phyloP scores from a whole-genome alignment of 2,888 invertebrate genomes.

The Amphipyra berbera region DNA sequence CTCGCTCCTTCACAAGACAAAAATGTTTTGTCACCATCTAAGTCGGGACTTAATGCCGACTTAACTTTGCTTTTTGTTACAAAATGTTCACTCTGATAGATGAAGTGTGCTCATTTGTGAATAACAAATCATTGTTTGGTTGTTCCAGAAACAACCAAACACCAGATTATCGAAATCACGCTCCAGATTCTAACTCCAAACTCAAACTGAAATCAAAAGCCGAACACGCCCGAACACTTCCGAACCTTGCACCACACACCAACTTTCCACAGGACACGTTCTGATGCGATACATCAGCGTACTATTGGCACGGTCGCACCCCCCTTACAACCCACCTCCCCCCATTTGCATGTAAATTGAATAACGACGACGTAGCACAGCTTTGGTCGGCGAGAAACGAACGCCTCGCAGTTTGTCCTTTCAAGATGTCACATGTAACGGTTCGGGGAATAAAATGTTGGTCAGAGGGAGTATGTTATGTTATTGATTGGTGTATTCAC shows the following conservation, averaged over 20 bases:
- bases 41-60: too few species aligned
- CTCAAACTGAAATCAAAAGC: constrained; percentile 39
- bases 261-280: constrained; percentile 77
- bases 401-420: constrained; percentile 74
- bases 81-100: neutral
- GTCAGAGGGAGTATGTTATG: constrained; percentile 24
- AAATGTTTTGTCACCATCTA: too few species aligned
- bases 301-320: constrained; percentile 81
- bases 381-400: constrained; percentile 73
- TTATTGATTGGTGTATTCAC: constrained; percentile 12
- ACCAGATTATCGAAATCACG: too few species aligned
- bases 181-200: constrained; percentile 17
- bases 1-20: too few species aligned
- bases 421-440: constrained; percentile 72
- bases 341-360: constrained; percentile 90
- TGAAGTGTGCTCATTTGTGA: neutral
- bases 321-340: constrained; percentile 54
- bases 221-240: constrained; percentile 24
- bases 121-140: too few species aligned
- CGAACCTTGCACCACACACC: constrained; percentile 47
- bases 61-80: too few species aligned
- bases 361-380: constrained; percentile 85
- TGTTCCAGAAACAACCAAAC: too few species aligned
- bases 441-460: constrained; percentile 52
- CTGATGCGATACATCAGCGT: constrained; percentile 87